These are phyloP conservation scores for Agrypnia vestita DNA, from an alignment of 1,140 invertebrate species.

Conservation along the genomic window DNA sequence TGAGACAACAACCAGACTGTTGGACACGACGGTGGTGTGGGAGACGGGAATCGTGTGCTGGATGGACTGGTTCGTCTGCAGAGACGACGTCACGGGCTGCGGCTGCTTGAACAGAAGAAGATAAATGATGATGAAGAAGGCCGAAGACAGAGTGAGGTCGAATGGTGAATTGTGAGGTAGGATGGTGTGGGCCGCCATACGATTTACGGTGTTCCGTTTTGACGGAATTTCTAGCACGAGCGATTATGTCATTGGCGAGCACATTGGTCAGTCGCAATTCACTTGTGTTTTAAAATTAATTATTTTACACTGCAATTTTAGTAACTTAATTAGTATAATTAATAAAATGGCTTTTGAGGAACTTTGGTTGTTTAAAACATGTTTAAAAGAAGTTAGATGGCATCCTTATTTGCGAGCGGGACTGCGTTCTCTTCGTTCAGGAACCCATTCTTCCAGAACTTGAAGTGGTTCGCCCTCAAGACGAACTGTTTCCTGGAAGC, in stretches of 20 bases:
- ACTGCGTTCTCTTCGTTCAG: not conserved
- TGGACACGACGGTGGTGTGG: conserved; percentile 21
- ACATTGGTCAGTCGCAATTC: not conserved
- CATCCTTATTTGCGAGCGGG: not conserved
- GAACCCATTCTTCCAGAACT: not conserved
- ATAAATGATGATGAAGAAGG: conserved; percentile 43
- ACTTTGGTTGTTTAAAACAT: too few relatives aligned
- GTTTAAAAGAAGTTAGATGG: too few relatives aligned
- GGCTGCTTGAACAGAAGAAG: conserved; percentile 49
- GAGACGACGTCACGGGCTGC: conserved; percentile 4
- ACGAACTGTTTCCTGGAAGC: not conserved
- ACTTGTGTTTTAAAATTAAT: too few relatives aligned
- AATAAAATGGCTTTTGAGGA: too few relatives aligned
- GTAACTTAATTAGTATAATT: too few relatives aligned
- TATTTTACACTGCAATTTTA: too few relatives aligned
- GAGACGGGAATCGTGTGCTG: conserved; percentile 20
- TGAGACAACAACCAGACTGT: conserved; percentile 9
- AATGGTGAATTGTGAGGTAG: conserved; percentile 49
- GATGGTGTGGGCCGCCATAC: conserved; percentile 56
- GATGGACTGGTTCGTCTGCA: conserved; percentile 39
- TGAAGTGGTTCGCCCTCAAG: conserved; percentile 12
- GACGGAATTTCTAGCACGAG: conserved; percentile 41
- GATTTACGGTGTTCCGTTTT: conserved; percentile 54
- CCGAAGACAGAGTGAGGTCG: conserved; percentile 57
- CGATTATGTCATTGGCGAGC: not conserved